Evolutionary conservation across 92 coral and sea anemone genomes (phyloP).

Genomic region (Zoanthus sociatus): DNA sequence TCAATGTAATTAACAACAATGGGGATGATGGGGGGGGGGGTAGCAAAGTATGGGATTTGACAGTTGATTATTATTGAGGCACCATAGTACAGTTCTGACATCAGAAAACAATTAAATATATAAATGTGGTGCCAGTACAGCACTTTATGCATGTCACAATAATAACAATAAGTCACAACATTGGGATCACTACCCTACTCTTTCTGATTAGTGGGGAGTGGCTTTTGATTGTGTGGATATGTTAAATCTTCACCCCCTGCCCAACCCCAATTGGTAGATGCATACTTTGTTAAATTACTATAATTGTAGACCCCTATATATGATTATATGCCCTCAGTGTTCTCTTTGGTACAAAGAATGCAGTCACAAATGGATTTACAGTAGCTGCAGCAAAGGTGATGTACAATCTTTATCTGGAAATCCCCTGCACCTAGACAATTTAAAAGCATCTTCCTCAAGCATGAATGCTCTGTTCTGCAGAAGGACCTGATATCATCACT

Average conservation of each 20-base stretch:
- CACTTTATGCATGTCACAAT: conserved; percentile 14
- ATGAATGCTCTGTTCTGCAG: conserved; percentile 39
- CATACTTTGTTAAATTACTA: conserved; percentile 4
- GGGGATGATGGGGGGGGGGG: too few relatives aligned
- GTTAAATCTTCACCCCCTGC: conserved; percentile 18
- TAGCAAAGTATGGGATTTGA: neutral
- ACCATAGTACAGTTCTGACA: conserved; percentile 24
- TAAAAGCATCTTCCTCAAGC: conserved; percentile 40
- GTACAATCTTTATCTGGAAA: conserved; percentile 29
- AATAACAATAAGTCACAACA: conserved; percentile 8
- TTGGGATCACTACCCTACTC: conserved; percentile 16
- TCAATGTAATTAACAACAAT: too few relatives aligned
- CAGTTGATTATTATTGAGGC: conserved; percentile 14
- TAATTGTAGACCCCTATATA: conserved; percentile 2
- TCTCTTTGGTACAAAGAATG: conserved; percentile 33
- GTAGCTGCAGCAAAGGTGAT: conserved; percentile 44
- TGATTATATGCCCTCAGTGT: conserved; percentile 24
- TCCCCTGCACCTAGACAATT: conserved; percentile 35
- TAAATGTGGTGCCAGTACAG: conserved; percentile 23
- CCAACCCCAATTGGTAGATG: conserved; percentile 29
- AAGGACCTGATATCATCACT: conserved; percentile 36
- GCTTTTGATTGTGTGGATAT: conserved; percentile 21
- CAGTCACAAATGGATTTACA: conserved; percentile 38
- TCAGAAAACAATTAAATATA: conserved; percentile 19
- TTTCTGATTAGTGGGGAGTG: conserved; percentile 26